Evolutionary conservation across 2,888 invertebrate genomes (phyloP), one percentile per base, ranked within the genome.

Genomic region (Rhodophaea formosa): DNA sequence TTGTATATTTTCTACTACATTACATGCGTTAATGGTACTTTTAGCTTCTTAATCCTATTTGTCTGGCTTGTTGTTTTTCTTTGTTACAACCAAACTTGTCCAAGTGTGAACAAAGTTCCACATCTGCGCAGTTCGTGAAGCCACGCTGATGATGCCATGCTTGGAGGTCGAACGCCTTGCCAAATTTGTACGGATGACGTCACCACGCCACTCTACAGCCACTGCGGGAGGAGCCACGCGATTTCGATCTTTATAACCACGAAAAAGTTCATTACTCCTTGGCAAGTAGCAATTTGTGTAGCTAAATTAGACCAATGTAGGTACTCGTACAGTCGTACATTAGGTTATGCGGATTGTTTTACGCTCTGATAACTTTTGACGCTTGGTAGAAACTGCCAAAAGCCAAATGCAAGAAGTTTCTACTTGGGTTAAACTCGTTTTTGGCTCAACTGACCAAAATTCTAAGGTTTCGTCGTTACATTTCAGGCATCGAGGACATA

Each of bases 111-210:
- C 35, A 35, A 51, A 15, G 15, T 49, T 49, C 14, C 35, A 51
- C 16, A 51, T 51, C 56, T 61, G 62, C 64, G 64, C 62, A 62
- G 59, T 60, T 60, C 53, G 39, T 39, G 53, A 45, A 43, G 30
- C 23, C 23, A 53, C 12, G 57, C 32, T 46, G 44, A 42, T 60
- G 49, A 59, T 46, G 57, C 69, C 69, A 62, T 63, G 60, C 61
- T 70, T 77, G 71, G 88, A 88, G 88, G 89, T 88, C 88, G 82
- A 77, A 69, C 71, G 79, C 80, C 86, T 76, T 84, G 87, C 88
- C 88, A 82, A 89, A 88, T 85, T 83, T 80, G 77, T 74, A 72
- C 61, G 61, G 60, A 53, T 86, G 83, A 86, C 82, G 80, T 86
- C 82, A 86, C 43, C 62, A 12, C 15, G 45, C 58, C 10, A 15